Evolutionary conservation across 2,797 vertebrate species (phyloP).

Genomic region (Anableps anableps): DNA sequence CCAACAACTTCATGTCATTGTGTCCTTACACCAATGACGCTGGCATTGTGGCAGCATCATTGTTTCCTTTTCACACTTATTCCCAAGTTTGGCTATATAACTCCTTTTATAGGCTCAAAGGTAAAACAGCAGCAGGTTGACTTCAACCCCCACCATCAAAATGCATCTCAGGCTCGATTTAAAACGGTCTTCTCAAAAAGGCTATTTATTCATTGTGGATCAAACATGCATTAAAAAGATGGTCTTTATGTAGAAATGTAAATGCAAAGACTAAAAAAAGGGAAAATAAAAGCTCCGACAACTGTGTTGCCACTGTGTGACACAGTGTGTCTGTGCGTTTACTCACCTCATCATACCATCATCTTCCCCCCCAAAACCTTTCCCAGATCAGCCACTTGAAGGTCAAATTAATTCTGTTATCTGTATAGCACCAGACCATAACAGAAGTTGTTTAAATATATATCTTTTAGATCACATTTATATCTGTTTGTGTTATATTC

Average conservation of each 20-base stretch:
- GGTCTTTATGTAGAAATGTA: background rate
- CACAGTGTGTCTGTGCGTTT: background rate
- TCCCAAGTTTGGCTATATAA: background rate
- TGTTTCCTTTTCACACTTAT: background rate
- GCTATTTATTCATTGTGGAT: background rate
- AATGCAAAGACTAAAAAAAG: background rate
- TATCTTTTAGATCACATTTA: background rate
- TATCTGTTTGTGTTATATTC: background rate
- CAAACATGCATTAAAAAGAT: background rate
- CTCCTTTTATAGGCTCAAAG: background rate
- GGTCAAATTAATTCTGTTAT: background rate
- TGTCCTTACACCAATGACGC: background rate
- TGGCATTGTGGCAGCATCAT: background rate
- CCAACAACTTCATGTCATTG: background rate
- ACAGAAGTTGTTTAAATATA: background rate
- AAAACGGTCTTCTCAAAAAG: background rate
- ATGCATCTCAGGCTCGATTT: background rate
- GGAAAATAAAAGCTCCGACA: background rate
- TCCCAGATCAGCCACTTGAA: background rate
- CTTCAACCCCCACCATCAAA: background rate
- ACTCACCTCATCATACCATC: background rate
- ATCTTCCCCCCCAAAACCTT: background rate
- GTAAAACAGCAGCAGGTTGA: background rate
- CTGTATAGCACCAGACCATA: background rate
- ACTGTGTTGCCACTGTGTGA: background rate